Conservation (phyloP, 2,797 vertebrate species). For the Selene dorsalis region DNA sequence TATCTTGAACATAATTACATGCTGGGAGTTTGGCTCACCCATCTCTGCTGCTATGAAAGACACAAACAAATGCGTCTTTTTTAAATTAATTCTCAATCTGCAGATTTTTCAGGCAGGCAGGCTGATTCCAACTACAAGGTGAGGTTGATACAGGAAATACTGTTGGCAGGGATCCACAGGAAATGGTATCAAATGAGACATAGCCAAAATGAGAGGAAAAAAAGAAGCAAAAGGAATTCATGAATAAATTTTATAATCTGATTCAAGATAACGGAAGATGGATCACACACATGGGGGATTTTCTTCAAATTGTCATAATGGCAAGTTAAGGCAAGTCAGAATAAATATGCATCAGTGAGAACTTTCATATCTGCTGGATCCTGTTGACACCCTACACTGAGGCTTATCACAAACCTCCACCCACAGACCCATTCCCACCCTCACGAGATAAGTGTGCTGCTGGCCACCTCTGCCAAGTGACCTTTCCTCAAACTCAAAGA, state of each 20-base stretch:
- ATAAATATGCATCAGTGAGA: conserved; percentile 34
- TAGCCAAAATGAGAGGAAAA: neutral
- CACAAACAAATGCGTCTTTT: conserved; percentile 33
- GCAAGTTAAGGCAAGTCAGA: conserved; percentile 38
- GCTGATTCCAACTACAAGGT: conserved; percentile 15
- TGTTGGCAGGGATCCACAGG: conserved; percentile 38
- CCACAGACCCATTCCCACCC: conserved; percentile 21
- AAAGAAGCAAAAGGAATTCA: conserved; percentile 37
- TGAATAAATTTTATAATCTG: conserved; percentile 51
- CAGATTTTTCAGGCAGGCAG: conserved; percentile 17
- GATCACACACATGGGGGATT: conserved; percentile 33
- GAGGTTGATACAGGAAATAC: conserved; percentile 29
- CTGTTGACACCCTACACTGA: neutral
- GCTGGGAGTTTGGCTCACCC: conserved; percentile 17
- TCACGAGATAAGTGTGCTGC: conserved; percentile 17
- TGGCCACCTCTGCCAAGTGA: conserved; percentile 27
- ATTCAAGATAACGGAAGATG: conserved; percentile 37
- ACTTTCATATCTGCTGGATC: conserved; percentile 21
- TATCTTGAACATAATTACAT: conserved; percentile 46
- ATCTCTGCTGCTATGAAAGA: conserved; percentile 11
- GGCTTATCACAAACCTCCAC: conserved; percentile 16
- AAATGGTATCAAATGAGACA: conserved; percentile 39
- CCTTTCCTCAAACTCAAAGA: conserved; percentile 49
- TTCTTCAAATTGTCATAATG: conserved; percentile 45
- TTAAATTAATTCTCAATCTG: conserved; percentile 32